phyloP scores from a whole-genome alignment of 2,113 vertebrate species.

The Fregata magnificens region DNA sequence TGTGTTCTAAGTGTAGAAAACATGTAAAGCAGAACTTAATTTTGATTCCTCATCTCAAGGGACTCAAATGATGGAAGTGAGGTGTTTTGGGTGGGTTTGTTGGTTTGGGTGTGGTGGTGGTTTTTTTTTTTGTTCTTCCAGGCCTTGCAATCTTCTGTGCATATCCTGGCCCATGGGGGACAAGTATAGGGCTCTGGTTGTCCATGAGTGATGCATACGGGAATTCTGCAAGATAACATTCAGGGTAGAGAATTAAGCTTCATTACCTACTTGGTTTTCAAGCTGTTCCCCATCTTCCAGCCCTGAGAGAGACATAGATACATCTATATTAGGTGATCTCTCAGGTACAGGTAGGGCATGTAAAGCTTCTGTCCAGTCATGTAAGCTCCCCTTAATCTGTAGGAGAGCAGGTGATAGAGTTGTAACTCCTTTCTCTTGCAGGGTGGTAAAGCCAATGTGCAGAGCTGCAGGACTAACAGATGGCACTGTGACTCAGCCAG shows the following conservation, averaged over 20 bases:
- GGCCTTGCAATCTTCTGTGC: neutral
- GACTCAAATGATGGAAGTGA: neutral
- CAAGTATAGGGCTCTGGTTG: neutral
- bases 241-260: neutral
- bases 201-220: neutral
- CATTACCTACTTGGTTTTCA: neutral
- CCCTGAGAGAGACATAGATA: neutral
- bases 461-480: neutral
- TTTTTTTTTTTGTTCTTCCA: neutral
- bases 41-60: neutral
- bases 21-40: neutral
- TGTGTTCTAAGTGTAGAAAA: neutral
- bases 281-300: neutral
- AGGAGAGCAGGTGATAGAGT: neutral
- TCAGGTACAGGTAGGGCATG: neutral
- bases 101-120: too few relatives aligned
- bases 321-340: neutral
- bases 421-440: neutral
- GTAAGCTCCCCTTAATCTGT: neutral
- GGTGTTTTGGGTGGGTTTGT: neutral
- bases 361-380: neutral
- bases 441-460: neutral
- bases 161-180: neutral
- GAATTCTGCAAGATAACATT: neutral
- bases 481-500: neutral